Base-by-base conservation (phyloP, 1,140 invertebrate species). In the Luehdorfia chinensis region DNA sequence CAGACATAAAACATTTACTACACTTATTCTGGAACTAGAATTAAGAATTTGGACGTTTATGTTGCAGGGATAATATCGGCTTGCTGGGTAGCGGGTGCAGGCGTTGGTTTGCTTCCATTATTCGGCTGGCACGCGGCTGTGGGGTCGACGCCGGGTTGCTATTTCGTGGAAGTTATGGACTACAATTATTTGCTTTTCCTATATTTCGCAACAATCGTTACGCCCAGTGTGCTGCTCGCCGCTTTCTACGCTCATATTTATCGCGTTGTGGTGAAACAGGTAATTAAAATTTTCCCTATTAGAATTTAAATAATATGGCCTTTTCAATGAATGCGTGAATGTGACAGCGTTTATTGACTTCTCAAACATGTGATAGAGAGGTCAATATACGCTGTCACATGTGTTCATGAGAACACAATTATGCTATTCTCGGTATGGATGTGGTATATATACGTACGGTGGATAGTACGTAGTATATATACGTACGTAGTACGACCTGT, bases 191-290 rank as follows among this genome's bases (percentile, higher is more conserved):
- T 97, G 15, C 92, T 96, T 6, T 96, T 96, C 84, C 89, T 96
- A 1, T 97, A 95, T 74, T 94, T 96, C 64, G 92, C 92, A 2
- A 97, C 96, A 1, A 97, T 97, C 50, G 93, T 97, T 27, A 93
- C 94, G 11, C 96, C 96, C 0, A 94, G 94, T 0, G 74, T 96
- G 1, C 75, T 97, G 9, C 91, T 97, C 75, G 91, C 93, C 8
- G 93, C 91, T 9, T 96, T 95, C 76, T 97, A 97, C 78, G 91
- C 93, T 19, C 94, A 95, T 66, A 97, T 97, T 47, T 97, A 96
- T 68, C 88, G 90, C 15, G 94, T 96, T 2, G 94, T 97, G 12
- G 88, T 96, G 11, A 95, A 94, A 75, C 95, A 97, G 92, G 95
- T 96, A 41, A n/a, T n/a, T n/a, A n/a, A 27, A 33, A 7, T 49